Conservation (phyloP, 2,113 vertebrate genomes). For the Halcyon senegalensis region DNA sequence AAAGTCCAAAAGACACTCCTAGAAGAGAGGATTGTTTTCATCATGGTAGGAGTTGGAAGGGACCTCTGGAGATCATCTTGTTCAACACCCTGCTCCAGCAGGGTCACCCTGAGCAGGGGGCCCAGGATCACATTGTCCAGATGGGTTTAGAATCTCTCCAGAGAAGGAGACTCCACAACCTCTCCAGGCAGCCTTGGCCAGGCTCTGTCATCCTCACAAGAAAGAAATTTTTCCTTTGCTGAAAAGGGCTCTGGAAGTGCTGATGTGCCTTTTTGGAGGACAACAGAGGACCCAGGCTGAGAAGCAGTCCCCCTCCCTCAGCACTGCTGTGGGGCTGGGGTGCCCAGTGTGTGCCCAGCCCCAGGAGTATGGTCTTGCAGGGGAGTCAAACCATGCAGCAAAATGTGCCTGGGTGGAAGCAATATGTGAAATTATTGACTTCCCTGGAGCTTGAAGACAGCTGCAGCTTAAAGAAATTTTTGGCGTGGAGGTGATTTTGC, state of each 20-base stretch:
- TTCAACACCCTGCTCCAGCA: background rate
- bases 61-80: background rate
- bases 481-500: background rate
- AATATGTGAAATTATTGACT: background rate
- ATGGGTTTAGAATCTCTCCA: background rate
- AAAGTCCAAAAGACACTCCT: background rate
- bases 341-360: background rate
- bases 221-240: background rate
- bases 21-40: background rate
- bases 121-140: background rate
- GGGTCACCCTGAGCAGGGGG: background rate
- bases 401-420: background rate
- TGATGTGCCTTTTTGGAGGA: background rate
- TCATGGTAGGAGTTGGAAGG: background rate
- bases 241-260: background rate
- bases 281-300: background rate
- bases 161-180: background rate
- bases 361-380: background rate
- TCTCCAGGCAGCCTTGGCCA: background rate
- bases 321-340: accelerated
- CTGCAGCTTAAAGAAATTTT: background rate
- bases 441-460: background rate
- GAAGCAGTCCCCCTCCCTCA: background rate
- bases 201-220: background rate
- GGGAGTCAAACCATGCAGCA: background rate